Conservation (phyloP, 2,888 invertebrate genomes). For the Acleris laterana region DNA sequence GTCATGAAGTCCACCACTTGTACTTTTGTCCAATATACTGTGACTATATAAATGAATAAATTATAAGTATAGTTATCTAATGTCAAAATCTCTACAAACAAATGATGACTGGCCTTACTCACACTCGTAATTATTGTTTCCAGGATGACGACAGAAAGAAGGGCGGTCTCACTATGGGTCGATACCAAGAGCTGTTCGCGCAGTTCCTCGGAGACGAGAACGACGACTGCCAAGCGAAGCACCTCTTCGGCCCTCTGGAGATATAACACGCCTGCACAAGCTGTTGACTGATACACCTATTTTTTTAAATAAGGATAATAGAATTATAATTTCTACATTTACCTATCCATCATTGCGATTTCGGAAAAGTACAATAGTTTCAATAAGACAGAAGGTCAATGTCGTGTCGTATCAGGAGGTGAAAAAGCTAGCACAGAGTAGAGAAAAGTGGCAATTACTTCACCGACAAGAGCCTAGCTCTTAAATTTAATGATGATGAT, state of each 20-base stretch:
- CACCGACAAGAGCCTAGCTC: no score
- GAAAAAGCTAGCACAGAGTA: no score
- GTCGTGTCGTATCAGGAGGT: no score
- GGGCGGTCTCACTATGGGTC: slow-evolving; percentile 90
- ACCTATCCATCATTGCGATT: slow-evolving; percentile 27
- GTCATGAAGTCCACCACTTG: no score
- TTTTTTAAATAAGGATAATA: neutral
- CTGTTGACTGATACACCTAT: slow-evolving; percentile 54
- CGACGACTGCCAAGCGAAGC: slow-evolving; percentile 89
- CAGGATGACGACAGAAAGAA: slow-evolving; percentile 92
- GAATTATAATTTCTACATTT: neutral
- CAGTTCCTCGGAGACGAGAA: slow-evolving; percentile 91
- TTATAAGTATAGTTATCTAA: no score
- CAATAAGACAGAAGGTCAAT: no score
- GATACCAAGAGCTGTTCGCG: slow-evolving; percentile 93
- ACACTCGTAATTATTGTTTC: slow-evolving; percentile 43
- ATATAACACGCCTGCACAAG: slow-evolving; percentile 52
- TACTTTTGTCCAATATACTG: no score
- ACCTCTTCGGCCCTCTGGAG: slow-evolving; percentile 91
- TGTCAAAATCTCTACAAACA: no score
- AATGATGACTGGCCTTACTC: no score
- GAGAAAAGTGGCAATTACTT: no score
- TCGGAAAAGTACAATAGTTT: slow-evolving; percentile 35
- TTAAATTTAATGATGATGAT: no score
- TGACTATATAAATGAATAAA: no score